Base-by-base conservation (phyloP, 2,888 invertebrate species). In the Volucella zonaria region DNA sequence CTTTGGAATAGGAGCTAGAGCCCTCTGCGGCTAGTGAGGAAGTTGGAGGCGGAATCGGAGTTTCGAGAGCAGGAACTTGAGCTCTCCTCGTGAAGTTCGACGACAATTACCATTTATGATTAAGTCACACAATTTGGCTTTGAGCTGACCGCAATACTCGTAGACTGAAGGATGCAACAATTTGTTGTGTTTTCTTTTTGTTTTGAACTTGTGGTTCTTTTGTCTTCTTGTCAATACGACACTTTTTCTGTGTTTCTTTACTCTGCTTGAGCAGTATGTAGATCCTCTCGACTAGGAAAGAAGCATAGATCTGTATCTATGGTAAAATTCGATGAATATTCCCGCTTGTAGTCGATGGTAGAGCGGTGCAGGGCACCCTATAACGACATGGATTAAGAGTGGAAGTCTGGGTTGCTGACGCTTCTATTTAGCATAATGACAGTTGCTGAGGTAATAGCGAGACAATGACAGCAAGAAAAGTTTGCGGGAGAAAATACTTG, bases 91-190 rank as follows among this genome's bases (percentile, higher is more conserved):
- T 38, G 49, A 38, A 31, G 47, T 42, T 66, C 58, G 66, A 40
- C 31, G 6, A 64, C 79, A 80, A 83, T 83, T 83, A 79, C 79
- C 79, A 83, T 83, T 79, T 83, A 79, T 79, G 82, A 83, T 83
- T 75, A 79, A n/a, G 83, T 80, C 76, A 56, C 43, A 45, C 61
- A 75, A 71, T 75, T 79, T 74, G 64, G 38, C 64, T 79, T 79
- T 79, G 75, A 75, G 59, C 52, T 80, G 74, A 66, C 61, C 71
- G 79, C 66, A 58, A 56, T 70, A n/a, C n/a, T n/a, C n/a, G n/a
- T n/a, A 47, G 47, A 43, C n/a, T 66, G 15, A 3, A 3, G 2
- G 18, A 10, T n/a, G 47, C 6, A 54, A 40, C 54, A 56, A 14
- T 10, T 38, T 59, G 8, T 59, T 38, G 52, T 40, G 56, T 15